Evolutionary conservation across 1,140 invertebrate species (phyloP), one percentile per base, ranked within the genome.

Genomic region (Arctopsyche grandis): DNA sequence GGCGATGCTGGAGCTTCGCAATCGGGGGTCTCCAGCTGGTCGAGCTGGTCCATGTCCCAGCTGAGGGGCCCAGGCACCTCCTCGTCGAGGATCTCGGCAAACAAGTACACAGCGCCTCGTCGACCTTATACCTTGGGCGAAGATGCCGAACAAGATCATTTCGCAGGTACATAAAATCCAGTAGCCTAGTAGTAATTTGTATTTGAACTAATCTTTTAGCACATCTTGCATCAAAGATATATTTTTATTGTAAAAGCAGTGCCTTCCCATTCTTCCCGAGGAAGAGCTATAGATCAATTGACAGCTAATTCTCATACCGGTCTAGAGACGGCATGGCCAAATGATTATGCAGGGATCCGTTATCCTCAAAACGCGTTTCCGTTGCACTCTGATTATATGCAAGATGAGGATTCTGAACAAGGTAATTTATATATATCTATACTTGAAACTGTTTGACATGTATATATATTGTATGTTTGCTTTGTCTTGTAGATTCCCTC

Each of bases 21-120:
- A 24, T 1, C 66, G 24, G 29, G 26, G 22, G 26, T 21, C 16
- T 9, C 14, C 56, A 38, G 56, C 14, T 60, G 56, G 56, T 19
- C 56, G 14, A 60, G 21, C 56, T 60, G 56, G 77, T 87, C 87
- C 78, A 86, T 86, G n/a, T 88, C 87, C 80, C 86, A 87, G 74
- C 87, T 86, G 12, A 86, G 29, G 7, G 29, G 29, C 7, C 29
- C 29, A 38, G 29, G 3, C 29, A 38, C 1, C 29, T 38, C 29
- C 29, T 38, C 29, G 1, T 38, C 29, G 29, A 38, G 29, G 29
- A 38, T 38, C 1, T 38, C 29, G 3, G 1, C 29, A 38, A 38
- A 38, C 29, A 38, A 38, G 7, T 38, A 38, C 29, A 7, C 87
- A 56, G 77, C 16, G 9, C 21, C 16, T 21, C 56, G 16, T 9